Conservation (phyloP, 64 coral and sea anemone genomes). For the Hydrozoanthus tunicans region DNA sequence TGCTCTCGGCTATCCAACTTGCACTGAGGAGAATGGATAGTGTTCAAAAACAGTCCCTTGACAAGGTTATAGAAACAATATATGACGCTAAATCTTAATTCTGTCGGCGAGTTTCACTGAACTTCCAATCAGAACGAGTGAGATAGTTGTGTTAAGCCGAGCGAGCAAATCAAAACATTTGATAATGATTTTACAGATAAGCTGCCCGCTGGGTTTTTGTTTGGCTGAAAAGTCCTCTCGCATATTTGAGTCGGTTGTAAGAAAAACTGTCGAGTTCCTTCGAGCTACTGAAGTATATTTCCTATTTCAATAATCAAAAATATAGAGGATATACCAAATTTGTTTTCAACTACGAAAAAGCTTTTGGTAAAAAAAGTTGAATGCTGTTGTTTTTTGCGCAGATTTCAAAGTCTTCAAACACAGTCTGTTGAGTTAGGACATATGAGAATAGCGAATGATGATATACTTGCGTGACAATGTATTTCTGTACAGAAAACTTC, state of each 20-base stretch:
- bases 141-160: not conserved
- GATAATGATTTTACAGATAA: slow-evolving; percentile 36
- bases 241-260: not conserved
- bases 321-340: not conserved
- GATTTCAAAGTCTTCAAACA: not conserved
- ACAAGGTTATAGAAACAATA: not conserved
- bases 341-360: not conserved
- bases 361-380: not conserved
- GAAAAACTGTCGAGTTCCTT: slow-evolving; percentile 44
- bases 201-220: not conserved
- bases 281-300: not conserved
- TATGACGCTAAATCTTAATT: not conserved
- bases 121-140: slow-evolving; percentile 3
- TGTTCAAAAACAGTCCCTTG: not conserved
- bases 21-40: not conserved
- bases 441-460: not conserved
- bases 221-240: slow-evolving; percentile 19
- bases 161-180: slow-evolving; percentile 19
- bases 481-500: slow-evolving; percentile 20
- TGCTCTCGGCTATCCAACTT: not conserved
- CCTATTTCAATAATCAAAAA: not conserved
- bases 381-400: slow-evolving; percentile 1
- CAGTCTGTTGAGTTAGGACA: not conserved
- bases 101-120: not conserved
- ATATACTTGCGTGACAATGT: slow-evolving; percentile 36